phyloP scores from a whole-genome alignment of 2,113 vertebrate species.

The Nannospalax galili region DNA sequence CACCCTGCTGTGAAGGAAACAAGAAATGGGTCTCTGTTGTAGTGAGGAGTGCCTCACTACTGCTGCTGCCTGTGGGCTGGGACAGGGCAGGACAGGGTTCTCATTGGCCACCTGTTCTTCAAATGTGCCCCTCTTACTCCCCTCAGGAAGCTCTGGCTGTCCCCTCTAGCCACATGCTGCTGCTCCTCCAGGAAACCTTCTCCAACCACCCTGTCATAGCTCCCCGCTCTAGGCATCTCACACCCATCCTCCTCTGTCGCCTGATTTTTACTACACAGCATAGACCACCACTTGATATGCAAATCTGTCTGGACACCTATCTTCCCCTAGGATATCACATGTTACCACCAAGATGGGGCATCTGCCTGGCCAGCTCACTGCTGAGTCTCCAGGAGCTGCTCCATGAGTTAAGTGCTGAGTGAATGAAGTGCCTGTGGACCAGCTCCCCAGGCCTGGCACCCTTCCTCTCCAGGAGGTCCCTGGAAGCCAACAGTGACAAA shows the following conservation, averaged over 20 bases:
- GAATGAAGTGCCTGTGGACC: background rate
- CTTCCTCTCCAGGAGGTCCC: background rate
- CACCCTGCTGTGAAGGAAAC: background rate
- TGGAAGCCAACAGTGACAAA: background rate
- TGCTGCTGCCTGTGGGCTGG: background rate
- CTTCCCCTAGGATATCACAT: background rate
- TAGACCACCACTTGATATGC: background rate
- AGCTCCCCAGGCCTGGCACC: background rate
- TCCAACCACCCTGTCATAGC: background rate
- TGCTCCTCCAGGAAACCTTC: background rate
- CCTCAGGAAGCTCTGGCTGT: background rate
- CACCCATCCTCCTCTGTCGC: fast-evolving
- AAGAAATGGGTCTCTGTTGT: background rate
- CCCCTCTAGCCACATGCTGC: background rate
- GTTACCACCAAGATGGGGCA: background rate
- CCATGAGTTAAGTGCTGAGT: background rate
- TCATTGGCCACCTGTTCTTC: background rate
- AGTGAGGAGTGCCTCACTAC: background rate
- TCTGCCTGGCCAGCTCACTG: background rate
- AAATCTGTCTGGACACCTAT: background rate
- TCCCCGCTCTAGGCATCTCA: too few relatives aligned
- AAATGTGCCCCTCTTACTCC: background rate
- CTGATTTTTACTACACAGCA: background rate
- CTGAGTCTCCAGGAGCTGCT: fast-evolving
- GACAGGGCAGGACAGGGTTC: background rate